phyloP scores from a whole-genome alignment of 2,888 invertebrate species.

The Aplocera efformata region DNA sequence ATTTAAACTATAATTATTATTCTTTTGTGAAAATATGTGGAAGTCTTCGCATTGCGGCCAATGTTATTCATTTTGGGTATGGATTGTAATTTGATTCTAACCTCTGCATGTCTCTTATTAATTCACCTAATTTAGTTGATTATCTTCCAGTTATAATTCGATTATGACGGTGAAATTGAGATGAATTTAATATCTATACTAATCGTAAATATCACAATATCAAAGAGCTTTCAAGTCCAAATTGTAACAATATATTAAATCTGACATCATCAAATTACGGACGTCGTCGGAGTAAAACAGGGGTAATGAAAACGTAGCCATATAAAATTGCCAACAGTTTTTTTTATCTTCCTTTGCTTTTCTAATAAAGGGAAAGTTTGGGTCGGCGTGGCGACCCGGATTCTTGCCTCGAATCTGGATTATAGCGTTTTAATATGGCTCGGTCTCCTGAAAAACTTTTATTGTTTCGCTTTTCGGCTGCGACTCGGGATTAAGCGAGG shows the following conservation, averaged over 20 bases:
- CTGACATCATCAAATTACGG: constrained; percentile 38
- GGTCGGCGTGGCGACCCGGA: constrained; percentile 45
- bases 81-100: background rate
- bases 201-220: constrained; percentile 32
- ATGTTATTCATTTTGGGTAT: no score
- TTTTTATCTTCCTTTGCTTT: constrained; percentile 51
- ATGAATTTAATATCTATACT: constrained; percentile 38
- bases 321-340: constrained; percentile 56
- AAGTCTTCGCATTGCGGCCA: no score
- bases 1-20: no score
- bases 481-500: no score
- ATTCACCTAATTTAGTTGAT: constrained; percentile 6
- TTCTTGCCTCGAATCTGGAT: constrained; percentile 55
- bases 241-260: constrained; percentile 56
- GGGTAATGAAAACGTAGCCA: constrained; percentile 63
- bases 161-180: constrained; percentile 14
- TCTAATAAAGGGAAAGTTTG: constrained; percentile 63
- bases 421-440: constrained; percentile 73
- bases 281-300: constrained; percentile 48
- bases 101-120: constrained; percentile 15
- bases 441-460: constrained; percentile 60
- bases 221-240: constrained; percentile 47
- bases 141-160: constrained; percentile 14
- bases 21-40: no score
- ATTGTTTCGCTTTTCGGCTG: constrained; percentile 56